Base-by-base conservation (phyloP, 2,888 invertebrate genomes). In the Xanthostigma xanthostigma region DNA sequence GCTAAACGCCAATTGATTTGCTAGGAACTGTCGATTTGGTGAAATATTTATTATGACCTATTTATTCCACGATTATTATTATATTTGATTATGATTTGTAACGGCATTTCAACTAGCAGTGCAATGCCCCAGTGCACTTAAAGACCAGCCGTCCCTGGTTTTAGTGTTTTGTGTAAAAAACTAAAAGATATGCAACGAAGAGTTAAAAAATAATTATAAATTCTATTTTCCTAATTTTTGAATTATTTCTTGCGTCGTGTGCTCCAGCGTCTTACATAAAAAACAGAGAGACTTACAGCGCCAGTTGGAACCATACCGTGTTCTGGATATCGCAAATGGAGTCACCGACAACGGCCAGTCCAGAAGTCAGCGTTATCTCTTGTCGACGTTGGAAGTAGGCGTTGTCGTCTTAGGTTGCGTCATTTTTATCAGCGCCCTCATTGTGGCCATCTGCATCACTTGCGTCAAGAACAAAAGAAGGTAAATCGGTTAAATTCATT, bases 391-490 rank as follows among this genome's bases (percentile, higher is more conserved):
- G 58, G 89, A 91, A 67, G 78, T 89, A 44, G 80, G 86, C 33
- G 82, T 87, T 1, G 79, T 91, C 11, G 81, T 86, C 0, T 71
- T 91, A 8, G 86, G 87, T 3, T 83, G 86, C 53, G 72, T 89
- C 45, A 83, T 91, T 46, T 86, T 89, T 61, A 66, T 88, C 41
- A 90, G 88, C 0, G 87, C 89, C 1, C 73, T 85, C 48, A 75
- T 84, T 9, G 83, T 88, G 0, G 85, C 89, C 11, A 70, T 88
- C 9, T 86, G 87, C 60, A 79, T 88, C 54, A 72, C 84, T 46
- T 85, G 86, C 60, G 73, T 84, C 50, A 74, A 79, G 48, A 73
- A 69, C 53, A 78, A 70, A 51, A 70, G 74, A 63, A 73, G 79
- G 80, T 81, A 59, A 55, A 56, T 36, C 36, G 39, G 50, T 40